Base-by-base conservation (phyloP, 2,888 invertebrate genomes). In the Hirtodrosophila trivittata region DNA sequence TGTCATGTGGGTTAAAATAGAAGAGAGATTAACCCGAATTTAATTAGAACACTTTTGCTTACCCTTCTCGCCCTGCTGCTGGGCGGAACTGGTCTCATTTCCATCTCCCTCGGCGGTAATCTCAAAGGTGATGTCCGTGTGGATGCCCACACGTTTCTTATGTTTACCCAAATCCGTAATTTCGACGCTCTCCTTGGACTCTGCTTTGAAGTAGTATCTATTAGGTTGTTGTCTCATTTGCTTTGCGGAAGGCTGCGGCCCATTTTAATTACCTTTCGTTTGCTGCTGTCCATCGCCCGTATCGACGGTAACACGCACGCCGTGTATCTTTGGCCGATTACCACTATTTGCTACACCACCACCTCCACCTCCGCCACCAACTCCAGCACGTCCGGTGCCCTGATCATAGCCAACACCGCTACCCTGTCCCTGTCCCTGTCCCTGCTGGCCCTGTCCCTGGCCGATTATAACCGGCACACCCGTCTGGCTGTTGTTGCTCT, bases 71-170 rank as follows among this genome's bases (percentile, higher is more conserved):
- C 72, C 83, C 25, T 83, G 84, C 38, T 89, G 89, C 16, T 89
- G 89, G 1, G 86, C 87, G 0, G 87, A 81, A 37, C 81, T 90
- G 4, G 90, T 89, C 45, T 86, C 86, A 72, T 91, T 91, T 1
- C 65, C 78, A 16, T 87, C 88, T 39, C 84, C 84, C 38, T 88
- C 89, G 14, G 89, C 89, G 14, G 89, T 88, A 55, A 91, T 89
- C 65, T 91, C 91, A 60, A 91, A 91, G 59, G 91, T 91, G 56
- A 91, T 90, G 67, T 91, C 91, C 7, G 91, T 91, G 60, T 90
- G 90, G 63, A 91, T 90, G 47, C 91, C 91, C 62, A 91, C 89
- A 43, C 87, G 89, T 74, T 90, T 91, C 77, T 88, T 90, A 56
- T 88, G 89, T 51, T 89, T 90, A 42, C 89, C 88, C 64, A 78